Base-by-base conservation (phyloP, 2,797 vertebrate species). In the Pogonophryne albipinna region DNA sequence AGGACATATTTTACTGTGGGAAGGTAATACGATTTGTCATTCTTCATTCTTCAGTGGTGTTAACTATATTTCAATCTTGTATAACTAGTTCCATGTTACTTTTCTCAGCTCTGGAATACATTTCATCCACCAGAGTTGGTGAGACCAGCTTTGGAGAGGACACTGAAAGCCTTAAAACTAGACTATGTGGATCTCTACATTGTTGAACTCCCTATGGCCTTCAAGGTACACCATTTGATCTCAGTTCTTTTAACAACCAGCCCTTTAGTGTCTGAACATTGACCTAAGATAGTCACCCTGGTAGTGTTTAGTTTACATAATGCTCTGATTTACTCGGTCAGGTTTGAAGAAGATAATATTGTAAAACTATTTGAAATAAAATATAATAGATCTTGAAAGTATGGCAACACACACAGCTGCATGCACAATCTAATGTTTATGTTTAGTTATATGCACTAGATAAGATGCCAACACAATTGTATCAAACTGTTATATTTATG, bases 1-100 rank as follows among this genome's bases (percentile, higher is more conserved):
- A 99, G 75, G 97, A 99, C 63, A 95, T 99, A 69, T 99, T 97
- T 91, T 99, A 98, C 88, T 99, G 97, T 6, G 97, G 98, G 71
- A 99, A 99, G 95, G 98, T 99, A 70, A 66, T 6, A 34, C 0
- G 1, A 12, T 14, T 10, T 27, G 14, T 44, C 42, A 27, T 27
- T 27, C 27, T 27, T 27, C 27, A 27, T 27, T 27, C 14, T 14
- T 44, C 1, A 5, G 17, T 61, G 52, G 4, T 65, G 23, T 44
- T 2, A 0, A n/a, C 57, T 52, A 8, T 1, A 42, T 38, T 23
- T 16, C 2, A 17, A 44, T 20, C 12, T 56, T 55, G 46, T 69
- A 9, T 64, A 23, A 66, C 10, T 4, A 10, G n/a, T 11, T 61
- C 1, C 23, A 10, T 47, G 17, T 52, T 66, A 0, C 66, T 13